phyloP scores from a whole-genome alignment of 2,888 invertebrate genomes.

The Alloplasta piceator region DNA sequence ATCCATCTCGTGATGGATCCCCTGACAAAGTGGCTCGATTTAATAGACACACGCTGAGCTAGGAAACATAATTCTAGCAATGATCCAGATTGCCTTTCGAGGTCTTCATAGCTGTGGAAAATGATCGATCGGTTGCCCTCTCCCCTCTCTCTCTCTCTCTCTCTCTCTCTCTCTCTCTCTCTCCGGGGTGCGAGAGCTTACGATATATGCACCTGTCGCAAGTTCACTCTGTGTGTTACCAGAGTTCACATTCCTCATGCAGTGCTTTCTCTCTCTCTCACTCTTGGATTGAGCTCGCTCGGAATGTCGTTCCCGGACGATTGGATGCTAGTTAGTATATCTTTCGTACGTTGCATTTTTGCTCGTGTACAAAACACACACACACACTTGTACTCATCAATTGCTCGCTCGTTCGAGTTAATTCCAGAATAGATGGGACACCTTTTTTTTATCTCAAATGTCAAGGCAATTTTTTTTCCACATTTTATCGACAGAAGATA shows the following conservation, averaged over 20 bases:
- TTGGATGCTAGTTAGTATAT: slow-evolving; percentile 21
- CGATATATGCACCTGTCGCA: slow-evolving; percentile 50
- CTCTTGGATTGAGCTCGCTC: slow-evolving; percentile 33
- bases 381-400: not conserved
- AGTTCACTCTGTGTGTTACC: slow-evolving; percentile 32
- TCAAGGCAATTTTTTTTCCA: too few relatives aligned
- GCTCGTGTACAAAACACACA: not conserved
- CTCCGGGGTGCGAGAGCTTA: slow-evolving; percentile 1
- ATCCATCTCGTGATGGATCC: too few relatives aligned
- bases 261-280: not conserved
- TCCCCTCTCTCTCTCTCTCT: too few relatives aligned
- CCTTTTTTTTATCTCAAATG: too few relatives aligned
- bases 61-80: slow-evolving; percentile 12
- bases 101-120: slow-evolving; percentile 12
- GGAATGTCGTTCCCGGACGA: slow-evolving; percentile 53
- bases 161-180: too few relatives aligned
- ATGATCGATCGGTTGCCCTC: slow-evolving; percentile 35
- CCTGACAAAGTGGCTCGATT: too few relatives aligned
- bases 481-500: too few relatives aligned
- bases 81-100: not conserved
- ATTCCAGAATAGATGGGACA: too few relatives aligned
- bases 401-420: too few relatives aligned
- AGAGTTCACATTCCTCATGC: slow-evolving; percentile 54
- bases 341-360: not conserved
- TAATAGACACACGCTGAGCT: not conserved